Evolutionary conservation across 2,888 invertebrate species (phyloP).

Genomic region (Cyrtodaria siliqua): DNA sequence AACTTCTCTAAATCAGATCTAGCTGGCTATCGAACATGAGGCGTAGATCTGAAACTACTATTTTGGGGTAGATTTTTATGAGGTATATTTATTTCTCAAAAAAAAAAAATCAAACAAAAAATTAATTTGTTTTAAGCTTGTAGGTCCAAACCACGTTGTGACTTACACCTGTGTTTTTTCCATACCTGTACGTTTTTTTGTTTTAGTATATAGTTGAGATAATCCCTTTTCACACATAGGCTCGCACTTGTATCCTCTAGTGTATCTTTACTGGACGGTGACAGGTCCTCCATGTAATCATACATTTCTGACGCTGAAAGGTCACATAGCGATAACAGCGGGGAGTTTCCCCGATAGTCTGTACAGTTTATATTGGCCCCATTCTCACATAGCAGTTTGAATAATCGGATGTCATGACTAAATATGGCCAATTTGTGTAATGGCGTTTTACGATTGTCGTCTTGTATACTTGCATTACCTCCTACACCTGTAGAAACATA

Average conservation of each 20-base stretch:
- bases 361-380: slow-evolving; percentile 76
- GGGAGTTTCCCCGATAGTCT: slow-evolving; percentile 76
- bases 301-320: slow-evolving; percentile 70
- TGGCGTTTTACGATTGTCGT: slow-evolving; percentile 74
- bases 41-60: too few relatives aligned
- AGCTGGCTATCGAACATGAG: too few relatives aligned
- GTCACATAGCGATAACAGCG: slow-evolving; percentile 78
- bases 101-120: too few relatives aligned
- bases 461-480: slow-evolving; percentile 76
- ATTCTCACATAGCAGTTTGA: slow-evolving; percentile 75
- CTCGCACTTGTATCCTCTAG: slow-evolving; percentile 68
- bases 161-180: too few relatives aligned
- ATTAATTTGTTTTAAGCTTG: too few relatives aligned
- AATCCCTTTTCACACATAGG: slow-evolving; percentile 71
- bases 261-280: slow-evolving; percentile 74
- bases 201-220: slow-evolving; percentile 70
- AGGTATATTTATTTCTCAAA: too few relatives aligned
- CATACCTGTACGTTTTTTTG: slow-evolving; percentile 73
- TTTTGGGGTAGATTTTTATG: too few relatives aligned
- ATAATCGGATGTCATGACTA: slow-evolving; percentile 73
- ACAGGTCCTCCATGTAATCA: slow-evolving; percentile 73
- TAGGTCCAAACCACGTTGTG: too few relatives aligned
- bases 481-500: slow-evolving; percentile 71
- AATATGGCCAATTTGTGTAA: slow-evolving; percentile 73
- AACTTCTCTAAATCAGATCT: too few relatives aligned